A percentile compares a stretch with the other conserved stretches of the same genome.
Evolutionary conservation across 2,113 vertebrate genomes (phyloP).

Genomic region (Melozone crissalis): DNA sequence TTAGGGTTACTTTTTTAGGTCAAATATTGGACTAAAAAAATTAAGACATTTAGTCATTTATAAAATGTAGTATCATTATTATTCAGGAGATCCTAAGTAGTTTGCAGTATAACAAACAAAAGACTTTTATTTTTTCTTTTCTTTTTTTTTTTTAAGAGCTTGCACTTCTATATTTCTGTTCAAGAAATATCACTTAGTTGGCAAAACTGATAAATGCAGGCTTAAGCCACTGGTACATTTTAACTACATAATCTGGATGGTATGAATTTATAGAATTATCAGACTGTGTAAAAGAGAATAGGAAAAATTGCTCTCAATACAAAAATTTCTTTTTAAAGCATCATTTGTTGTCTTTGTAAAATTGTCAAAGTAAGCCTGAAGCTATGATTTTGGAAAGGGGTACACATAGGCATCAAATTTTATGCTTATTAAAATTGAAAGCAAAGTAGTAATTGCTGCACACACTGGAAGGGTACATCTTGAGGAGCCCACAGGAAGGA

Average conservation of each 20-base stretch:
- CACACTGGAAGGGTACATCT: not conserved
- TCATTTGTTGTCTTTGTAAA: not conserved
- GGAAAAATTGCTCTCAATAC: not conserved
- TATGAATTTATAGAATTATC: not conserved
- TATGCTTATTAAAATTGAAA: not conserved
- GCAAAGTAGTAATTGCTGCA: not conserved
- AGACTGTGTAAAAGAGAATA: not conserved
- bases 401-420: not conserved
- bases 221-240: not conserved
- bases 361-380: not conserved
- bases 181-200: not conserved
- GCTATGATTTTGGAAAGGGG: not conserved
- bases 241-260: too few relatives aligned
- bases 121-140: accelerated
- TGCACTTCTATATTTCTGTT: not conserved
- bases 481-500: not conserved
- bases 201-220: not conserved
- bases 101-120: not conserved
- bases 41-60: not conserved
- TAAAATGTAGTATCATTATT: not conserved
- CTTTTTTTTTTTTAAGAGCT: too few relatives aligned
- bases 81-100: not conserved
- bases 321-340: not conserved
- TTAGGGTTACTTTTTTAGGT: not conserved
- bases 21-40: not conserved